These are phyloP conservation scores for Phanerotoma sp. DNA, from an alignment of 2,888 invertebrate species.

Conservation along the genomic window DNA sequence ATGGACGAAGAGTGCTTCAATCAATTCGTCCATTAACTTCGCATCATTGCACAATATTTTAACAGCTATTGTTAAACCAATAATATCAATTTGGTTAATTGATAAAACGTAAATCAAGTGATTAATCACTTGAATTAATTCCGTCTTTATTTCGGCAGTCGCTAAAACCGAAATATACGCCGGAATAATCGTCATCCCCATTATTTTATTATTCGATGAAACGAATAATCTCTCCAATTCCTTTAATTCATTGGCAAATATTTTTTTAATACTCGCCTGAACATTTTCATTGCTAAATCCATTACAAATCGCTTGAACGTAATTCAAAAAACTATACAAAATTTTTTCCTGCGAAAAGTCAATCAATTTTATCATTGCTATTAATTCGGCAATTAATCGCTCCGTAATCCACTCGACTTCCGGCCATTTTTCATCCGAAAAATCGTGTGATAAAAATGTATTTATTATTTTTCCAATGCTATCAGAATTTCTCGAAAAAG, in stretches of 20 bases:
- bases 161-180: too few species aligned
- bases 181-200: constrained; percentile 62
- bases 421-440: constrained; percentile 65
- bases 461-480: constrained; percentile 63
- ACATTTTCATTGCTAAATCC: constrained; percentile 70
- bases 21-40: not conserved
- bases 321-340: constrained; percentile 60
- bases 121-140: too few species aligned
- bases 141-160: too few species aligned
- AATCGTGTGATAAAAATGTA: constrained; percentile 59
- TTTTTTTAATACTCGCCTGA: constrained; percentile 60
- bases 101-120: too few species aligned
- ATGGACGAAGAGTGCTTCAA: constrained; percentile 47
- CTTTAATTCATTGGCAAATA: constrained; percentile 63
- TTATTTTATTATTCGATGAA: constrained; percentile 56
- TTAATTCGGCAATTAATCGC: constrained; percentile 62
- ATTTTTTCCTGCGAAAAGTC: constrained; percentile 61
- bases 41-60: too few species aligned
- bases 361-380: constrained; percentile 62
- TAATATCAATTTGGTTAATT: too few species aligned
- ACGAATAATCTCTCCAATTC: constrained; percentile 67
- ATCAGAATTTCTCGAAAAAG: constrained; percentile 65
- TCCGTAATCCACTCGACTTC: constrained; percentile 70
- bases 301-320: constrained; percentile 64
- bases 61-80: too few species aligned